A percentile compares a stretch with the other conserved stretches of the same genome.
Evolutionary conservation across 2,113 vertebrate species (phyloP).

Genomic region (Sturnira hondurensis): DNA sequence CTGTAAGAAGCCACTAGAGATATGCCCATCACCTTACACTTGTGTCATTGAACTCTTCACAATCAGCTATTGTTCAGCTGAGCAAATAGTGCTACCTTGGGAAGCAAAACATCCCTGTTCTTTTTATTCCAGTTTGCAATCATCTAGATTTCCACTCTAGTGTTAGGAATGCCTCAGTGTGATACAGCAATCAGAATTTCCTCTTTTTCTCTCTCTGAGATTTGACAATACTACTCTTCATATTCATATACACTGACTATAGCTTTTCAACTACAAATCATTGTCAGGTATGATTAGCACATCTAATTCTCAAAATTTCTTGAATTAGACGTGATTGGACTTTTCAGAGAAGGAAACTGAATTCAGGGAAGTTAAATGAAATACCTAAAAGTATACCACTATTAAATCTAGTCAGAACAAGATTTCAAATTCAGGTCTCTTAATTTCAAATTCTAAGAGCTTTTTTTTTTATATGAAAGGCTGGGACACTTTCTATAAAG

Average conservation of each 20-base stretch:
- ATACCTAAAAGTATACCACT: neutral
- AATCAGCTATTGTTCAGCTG: neutral
- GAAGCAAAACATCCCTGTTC: neutral
- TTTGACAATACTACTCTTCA: neutral
- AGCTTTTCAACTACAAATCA: neutral
- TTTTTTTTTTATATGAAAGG: neutral
- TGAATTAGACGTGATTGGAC: neutral
- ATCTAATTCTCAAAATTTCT: neutral
- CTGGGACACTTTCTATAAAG: neutral
- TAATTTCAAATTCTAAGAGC: neutral
- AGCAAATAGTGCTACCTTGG: neutral
- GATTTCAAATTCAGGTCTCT: neutral
- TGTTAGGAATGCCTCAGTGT: neutral
- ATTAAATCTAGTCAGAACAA: neutral
- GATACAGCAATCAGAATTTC: neutral
- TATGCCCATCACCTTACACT: neutral
- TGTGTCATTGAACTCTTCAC: neutral
- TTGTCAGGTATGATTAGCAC: neutral
- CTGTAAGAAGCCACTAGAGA: neutral
- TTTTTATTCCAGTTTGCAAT: neutral
- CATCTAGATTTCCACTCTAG: neutral
- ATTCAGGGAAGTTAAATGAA: neutral
- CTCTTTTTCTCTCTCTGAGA: neutral
- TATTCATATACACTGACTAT: neutral
- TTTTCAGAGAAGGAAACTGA: neutral